Conservation (phyloP, 1,140 invertebrate species). For the Bursaphelenchus mucronatus region DNA sequence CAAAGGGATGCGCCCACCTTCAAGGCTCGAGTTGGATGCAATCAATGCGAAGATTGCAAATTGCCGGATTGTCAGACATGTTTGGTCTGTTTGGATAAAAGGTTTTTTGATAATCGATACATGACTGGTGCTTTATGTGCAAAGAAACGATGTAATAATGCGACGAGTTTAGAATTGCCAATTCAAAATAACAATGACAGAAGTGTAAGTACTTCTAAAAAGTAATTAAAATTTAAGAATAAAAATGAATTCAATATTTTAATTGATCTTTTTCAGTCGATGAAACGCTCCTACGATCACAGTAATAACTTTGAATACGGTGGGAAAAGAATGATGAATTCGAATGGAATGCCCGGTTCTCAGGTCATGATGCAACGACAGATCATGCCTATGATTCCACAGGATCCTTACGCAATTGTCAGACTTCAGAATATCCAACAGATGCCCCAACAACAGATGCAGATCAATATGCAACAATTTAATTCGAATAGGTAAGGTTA, state of each 20-base stretch:
- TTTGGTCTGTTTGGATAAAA: conserved; percentile 57
- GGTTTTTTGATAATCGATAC: conserved; percentile 59
- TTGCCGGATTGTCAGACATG: conserved; percentile 56
- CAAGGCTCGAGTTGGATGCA: conserved; percentile 57
- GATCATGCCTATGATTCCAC: no score
- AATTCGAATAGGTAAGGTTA: no score
- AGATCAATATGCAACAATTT: no score
- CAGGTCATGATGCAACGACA: no score
- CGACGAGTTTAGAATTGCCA: conserved; percentile 51
- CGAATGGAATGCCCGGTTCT: no score
- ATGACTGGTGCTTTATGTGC: conserved; percentile 59
- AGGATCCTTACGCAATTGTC: no score
- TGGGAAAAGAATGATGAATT: no score
- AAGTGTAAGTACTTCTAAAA: conserved; percentile 10
- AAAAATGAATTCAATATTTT: background rate
- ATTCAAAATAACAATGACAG: conserved; percentile 1
- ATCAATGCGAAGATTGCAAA: conserved; percentile 57
- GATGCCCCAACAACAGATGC: no score
- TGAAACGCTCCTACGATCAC: conserved; percentile 35
- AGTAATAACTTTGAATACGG: background rate
- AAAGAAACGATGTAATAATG: conserved; percentile 60
- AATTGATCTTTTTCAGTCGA: conserved; percentile 6
- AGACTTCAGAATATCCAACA: no score
- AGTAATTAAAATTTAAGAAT: conserved; percentile 8
- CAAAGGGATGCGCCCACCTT: conserved; percentile 58